These are phyloP conservation scores for Xenops minutus DNA, from an alignment of 2,797 vertebrate genomes.

Conservation along the genomic window DNA sequence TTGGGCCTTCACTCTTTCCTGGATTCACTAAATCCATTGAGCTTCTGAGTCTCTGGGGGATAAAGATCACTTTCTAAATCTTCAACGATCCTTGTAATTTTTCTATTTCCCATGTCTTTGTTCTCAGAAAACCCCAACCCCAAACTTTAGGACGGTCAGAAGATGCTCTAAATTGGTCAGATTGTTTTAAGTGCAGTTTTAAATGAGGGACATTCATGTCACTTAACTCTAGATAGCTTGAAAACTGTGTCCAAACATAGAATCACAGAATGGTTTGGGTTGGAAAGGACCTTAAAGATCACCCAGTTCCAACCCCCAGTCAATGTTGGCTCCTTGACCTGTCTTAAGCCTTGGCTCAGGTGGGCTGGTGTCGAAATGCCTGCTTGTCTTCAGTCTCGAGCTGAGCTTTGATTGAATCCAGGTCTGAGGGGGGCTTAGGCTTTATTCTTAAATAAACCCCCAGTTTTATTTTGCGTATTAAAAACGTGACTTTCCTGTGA, in stretches of 20 bases:
- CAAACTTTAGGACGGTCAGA: neutral
- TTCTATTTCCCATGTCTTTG: neutral
- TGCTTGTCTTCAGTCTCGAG: neutral
- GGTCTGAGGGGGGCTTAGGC: neutral
- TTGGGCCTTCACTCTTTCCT: neutral
- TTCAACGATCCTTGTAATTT: neutral
- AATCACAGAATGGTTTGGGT: neutral
- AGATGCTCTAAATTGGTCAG: neutral
- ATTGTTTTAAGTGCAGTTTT: neutral
- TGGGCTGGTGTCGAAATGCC: neutral
- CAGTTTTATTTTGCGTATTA: neutral
- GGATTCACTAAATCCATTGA: neutral
- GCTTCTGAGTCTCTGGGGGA: neutral
- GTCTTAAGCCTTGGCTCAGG: neutral
- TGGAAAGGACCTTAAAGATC: neutral
- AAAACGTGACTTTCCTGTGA: neutral
- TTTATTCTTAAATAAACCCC: neutral
- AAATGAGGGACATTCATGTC: neutral
- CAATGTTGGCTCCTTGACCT: neutral
- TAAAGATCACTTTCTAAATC: neutral
- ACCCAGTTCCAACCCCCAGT: neutral
- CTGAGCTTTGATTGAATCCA: neutral
- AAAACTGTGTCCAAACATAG: neutral
- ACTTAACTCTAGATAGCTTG: neutral
- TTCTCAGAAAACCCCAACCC: neutral